Conservation (phyloP, 2,113 vertebrate genomes). For the Hyperopisus bebe region DNA sequence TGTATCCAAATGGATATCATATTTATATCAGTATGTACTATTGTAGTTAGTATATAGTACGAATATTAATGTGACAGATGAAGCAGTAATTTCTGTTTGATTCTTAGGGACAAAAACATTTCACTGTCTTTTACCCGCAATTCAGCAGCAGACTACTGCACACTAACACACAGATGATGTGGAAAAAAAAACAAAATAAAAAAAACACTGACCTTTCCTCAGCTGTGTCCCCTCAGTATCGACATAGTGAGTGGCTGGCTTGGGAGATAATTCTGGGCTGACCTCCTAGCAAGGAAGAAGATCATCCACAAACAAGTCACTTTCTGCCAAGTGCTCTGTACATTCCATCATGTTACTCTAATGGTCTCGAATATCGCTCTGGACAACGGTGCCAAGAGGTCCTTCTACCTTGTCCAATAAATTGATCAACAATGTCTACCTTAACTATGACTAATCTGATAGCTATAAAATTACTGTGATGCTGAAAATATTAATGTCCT, state of each 20-base stretch:
- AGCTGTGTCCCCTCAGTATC: conserved; percentile 61
- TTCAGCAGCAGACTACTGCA: not conserved
- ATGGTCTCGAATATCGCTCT: not conserved
- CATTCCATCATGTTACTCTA: not conserved
- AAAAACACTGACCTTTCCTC: conserved; percentile 67
- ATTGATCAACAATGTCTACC: not conserved
- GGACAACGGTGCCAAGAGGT: not conserved
- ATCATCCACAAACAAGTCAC: not conserved
- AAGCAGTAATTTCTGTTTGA: not conserved
- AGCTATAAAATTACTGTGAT: not conserved
- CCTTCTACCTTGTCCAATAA: not conserved
- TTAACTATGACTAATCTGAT: not conserved
- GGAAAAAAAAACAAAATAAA: not conserved
- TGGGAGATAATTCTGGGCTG: conserved; percentile 59
- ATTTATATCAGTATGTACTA: not conserved
- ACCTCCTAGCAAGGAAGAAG: conserved; percentile 51
- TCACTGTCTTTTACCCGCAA: not conserved
- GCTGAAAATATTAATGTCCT: not conserved
- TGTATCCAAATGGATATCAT: not conserved
- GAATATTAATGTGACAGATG: not conserved
- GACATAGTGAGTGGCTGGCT: conserved; percentile 61
- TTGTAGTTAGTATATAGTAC: not conserved
- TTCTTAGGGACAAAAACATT: not conserved
- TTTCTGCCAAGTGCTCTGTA: not conserved
- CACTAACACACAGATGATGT: not conserved